A percentile compares a stretch with the other conserved stretches of the same genome.
Evolutionary conservation across 1,140 invertebrate species (phyloP).

Genomic region (Drosophila funebris): DNA sequence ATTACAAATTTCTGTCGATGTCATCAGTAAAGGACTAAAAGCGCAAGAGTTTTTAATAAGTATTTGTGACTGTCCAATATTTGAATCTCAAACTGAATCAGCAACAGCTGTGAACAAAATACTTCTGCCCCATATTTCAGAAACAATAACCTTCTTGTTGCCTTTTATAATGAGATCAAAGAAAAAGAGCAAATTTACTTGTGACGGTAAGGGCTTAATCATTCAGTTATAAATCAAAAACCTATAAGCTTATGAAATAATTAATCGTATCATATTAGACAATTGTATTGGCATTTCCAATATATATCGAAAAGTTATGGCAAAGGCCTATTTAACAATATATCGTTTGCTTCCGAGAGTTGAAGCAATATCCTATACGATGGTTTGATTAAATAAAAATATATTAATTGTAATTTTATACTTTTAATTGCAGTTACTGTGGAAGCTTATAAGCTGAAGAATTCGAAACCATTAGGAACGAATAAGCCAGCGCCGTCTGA

Average conservation of each 20-base stretch:
- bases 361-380: too few species aligned
- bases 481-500: neutral
- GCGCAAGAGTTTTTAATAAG: constrained; percentile 42
- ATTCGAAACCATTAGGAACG: neutral
- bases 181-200: constrained; percentile 51
- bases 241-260: too few species aligned
- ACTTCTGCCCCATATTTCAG: constrained; percentile 42
- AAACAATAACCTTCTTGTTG: constrained; percentile 51
- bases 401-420: too few species aligned
- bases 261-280: too few species aligned
- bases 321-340: too few species aligned
- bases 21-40: constrained; percentile 62
- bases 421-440: constrained; percentile 33
- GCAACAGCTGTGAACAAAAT: constrained; percentile 25
- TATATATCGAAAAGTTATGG: too few species aligned
- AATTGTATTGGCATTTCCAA: too few species aligned
- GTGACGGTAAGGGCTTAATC: constrained; percentile 38
- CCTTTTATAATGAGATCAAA: constrained; percentile 44
- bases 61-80: constrained; percentile 47
- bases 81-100: neutral
- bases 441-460: constrained; percentile 1
- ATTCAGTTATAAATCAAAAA: neutral
- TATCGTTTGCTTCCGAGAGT: too few species aligned
- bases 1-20: constrained; percentile 54
- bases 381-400: too few species aligned